Evolutionary conservation across 92 coral and sea anemone species (phyloP).

Genomic region (Palythoa heliodiscus): DNA sequence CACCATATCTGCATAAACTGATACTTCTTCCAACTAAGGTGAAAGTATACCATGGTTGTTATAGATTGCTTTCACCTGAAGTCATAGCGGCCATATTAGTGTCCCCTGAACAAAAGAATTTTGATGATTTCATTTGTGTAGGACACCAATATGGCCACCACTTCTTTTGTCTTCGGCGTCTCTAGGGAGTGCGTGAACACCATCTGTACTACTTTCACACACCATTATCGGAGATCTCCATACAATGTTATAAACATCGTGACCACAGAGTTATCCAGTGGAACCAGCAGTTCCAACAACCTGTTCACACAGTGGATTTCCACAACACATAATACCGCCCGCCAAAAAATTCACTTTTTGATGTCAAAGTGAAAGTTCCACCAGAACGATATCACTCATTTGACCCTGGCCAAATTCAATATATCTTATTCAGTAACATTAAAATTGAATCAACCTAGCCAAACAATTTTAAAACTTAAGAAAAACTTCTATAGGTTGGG

Average conservation of each 20-base stretch:
- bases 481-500: constrained; percentile 13
- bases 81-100: no score
- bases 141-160: no score
- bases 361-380: constrained; percentile 16
- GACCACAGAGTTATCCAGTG: constrained; percentile 21
- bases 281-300: constrained; percentile 26
- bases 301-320: constrained; percentile 28
- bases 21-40: constrained; percentile 24
- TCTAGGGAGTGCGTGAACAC: no score
- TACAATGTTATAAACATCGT: constrained; percentile 22
- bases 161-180: no score
- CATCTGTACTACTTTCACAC: constrained; percentile 4
- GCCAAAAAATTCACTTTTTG: constrained; percentile 23
- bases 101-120: no score
- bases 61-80: no score
- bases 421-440: constrained; percentile 6
- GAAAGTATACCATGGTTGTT: constrained; percentile 28
- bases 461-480: constrained; percentile 10
- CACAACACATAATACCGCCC: constrained; percentile 27
- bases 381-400: constrained; percentile 10
- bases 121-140: no score
- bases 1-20: constrained; percentile 18
- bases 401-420: constrained; percentile 19
- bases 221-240: constrained; percentile 22
- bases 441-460: neutral